Conservation (phyloP, 2,797 vertebrate genomes). For the Clamator glandarius region DNA sequence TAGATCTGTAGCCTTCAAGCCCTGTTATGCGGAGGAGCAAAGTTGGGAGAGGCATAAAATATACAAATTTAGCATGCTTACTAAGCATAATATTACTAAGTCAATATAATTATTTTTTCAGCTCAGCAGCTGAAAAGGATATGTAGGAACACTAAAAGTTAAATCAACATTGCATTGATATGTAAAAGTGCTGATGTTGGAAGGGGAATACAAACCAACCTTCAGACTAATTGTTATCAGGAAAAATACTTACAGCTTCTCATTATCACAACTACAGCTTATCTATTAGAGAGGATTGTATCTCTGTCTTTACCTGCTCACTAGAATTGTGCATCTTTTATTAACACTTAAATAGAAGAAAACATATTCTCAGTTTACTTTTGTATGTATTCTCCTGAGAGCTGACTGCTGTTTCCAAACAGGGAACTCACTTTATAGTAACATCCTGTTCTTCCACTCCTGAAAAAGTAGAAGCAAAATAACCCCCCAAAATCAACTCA, state of each 20-base stretch:
- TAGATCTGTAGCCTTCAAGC: not conserved
- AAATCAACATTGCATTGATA: constrained; percentile 21
- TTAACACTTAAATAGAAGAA: not conserved
- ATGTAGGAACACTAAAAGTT: not conserved
- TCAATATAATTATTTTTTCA: constrained; percentile 30
- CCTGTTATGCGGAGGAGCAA: not conserved
- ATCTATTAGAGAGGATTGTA: not conserved
- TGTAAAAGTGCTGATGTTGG: constrained; percentile 38
- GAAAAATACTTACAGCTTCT: constrained; percentile 55
- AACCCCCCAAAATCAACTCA: not conserved
- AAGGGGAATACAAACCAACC: constrained; percentile 18
- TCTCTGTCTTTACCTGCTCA: not conserved
- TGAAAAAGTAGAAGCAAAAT: not conserved
- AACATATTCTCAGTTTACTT: not conserved
- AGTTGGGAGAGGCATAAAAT: not conserved
- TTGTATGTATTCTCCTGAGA: not conserved
- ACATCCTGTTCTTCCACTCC: not conserved
- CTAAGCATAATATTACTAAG: not conserved
- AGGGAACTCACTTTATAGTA: not conserved
- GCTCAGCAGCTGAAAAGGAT: not conserved
- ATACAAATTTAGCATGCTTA: not conserved
- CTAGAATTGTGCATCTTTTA: not conserved
- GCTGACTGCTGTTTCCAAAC: not conserved
- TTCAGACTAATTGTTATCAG: constrained; percentile 42
- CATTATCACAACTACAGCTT: not conserved